Evolutionary conservation across 2,888 invertebrate genomes (phyloP).

Genomic region (Drosophila monieri): DNA sequence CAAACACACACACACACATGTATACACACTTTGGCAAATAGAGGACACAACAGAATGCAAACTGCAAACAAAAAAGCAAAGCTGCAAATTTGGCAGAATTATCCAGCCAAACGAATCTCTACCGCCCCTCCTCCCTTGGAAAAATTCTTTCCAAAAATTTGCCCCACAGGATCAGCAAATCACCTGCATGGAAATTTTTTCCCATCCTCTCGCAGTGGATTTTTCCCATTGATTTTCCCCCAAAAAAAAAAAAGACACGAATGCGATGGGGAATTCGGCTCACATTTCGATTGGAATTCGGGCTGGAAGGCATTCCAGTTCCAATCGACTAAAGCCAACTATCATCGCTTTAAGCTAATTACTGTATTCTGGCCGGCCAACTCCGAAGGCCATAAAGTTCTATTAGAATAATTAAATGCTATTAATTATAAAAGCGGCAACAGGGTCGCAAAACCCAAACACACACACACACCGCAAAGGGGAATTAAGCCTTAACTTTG

Average conservation of each 20-base stretch:
- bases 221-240: slow-evolving; percentile 19
- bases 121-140: neutral
- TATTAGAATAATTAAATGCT: slow-evolving; percentile 63
- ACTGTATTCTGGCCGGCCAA: neutral
- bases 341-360: neutral
- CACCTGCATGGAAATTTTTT: slow-evolving; percentile 22
- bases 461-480: slow-evolving; percentile 19
- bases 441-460: slow-evolving; percentile 49
- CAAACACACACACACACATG: slow-evolving; percentile 10
- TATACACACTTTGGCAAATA: slow-evolving; percentile 27
- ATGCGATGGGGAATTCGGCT: neutral
- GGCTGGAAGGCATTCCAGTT: neutral
- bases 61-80: slow-evolving; percentile 40
- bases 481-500: slow-evolving; percentile 13
- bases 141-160: neutral
- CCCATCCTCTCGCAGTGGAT: no score
- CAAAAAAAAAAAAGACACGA: no score
- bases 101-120: slow-evolving; percentile 16
- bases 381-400: slow-evolving; percentile 15
- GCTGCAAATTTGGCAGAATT: slow-evolving; percentile 43
- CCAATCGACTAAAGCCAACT: neutral
- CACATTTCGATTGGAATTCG: slow-evolving; percentile 2
- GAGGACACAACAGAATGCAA: slow-evolving; percentile 38
- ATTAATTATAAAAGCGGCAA: slow-evolving; percentile 63
- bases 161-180: slow-evolving; percentile 10